Evolutionary conservation across 1,140 invertebrate genomes (phyloP).

Genomic region (Drosophila parvula): DNA sequence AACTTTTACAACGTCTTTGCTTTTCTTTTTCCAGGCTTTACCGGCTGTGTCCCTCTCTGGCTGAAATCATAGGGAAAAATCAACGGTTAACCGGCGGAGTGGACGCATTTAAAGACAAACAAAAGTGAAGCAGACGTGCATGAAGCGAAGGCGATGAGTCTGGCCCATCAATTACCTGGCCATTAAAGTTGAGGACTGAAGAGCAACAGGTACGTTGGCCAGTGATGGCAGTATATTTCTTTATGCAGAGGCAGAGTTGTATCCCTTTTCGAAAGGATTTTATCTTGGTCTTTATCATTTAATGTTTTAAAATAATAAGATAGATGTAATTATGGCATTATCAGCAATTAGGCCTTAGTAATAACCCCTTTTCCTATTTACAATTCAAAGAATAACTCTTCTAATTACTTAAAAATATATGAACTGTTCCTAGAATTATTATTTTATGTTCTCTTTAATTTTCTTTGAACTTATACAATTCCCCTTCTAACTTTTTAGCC

Average conservation of each 20-base stretch:
- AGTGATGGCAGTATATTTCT: not conserved
- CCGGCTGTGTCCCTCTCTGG: not conserved
- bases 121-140: constrained; percentile 56
- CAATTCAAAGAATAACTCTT: not conserved
- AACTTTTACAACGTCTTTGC: constrained; percentile 42
- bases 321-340: too few species aligned
- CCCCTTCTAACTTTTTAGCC: not conserved
- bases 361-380: not conserved
- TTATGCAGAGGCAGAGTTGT: not conserved
- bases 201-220: constrained; percentile 56
- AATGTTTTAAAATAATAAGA: not conserved
- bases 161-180: constrained; percentile 59
- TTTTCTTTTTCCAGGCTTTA: constrained; percentile 35
- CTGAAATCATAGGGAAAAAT: constrained; percentile 25
- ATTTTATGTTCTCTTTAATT: not conserved
- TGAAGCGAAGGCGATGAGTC: constrained; percentile 44
- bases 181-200: constrained; percentile 20
- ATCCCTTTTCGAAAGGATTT: not conserved
- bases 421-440: not conserved
- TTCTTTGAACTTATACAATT: not conserved
- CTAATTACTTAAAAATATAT: not conserved
- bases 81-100: constrained; percentile 39
- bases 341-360: too few species aligned
- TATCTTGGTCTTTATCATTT: too few species aligned
- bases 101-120: constrained; percentile 54